Evolutionary conservation across 2,797 vertebrate genomes (phyloP).

Genomic region (Sciurus vulgaris): DNA sequence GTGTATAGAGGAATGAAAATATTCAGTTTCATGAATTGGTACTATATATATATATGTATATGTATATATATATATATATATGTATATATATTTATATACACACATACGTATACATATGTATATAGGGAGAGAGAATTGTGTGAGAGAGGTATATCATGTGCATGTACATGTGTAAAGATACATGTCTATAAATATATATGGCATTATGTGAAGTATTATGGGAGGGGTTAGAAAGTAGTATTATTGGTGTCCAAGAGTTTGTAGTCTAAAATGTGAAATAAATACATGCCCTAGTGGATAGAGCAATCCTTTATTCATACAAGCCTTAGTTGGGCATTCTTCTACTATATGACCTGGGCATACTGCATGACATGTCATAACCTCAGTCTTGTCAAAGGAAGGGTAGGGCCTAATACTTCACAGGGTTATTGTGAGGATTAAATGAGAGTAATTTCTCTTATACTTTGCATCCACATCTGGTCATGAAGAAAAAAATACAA

Average conservation of each 20-base stretch:
- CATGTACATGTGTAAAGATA: too few species aligned
- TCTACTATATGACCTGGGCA: background rate
- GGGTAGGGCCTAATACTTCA: background rate
- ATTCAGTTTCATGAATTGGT: background rate
- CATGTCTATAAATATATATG: background rate
- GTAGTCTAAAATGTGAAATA: background rate
- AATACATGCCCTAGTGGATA: background rate
- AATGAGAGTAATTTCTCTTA: background rate
- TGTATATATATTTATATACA: background rate
- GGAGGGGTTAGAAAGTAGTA: background rate
- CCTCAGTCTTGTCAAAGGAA: background rate
- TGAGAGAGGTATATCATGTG: too few species aligned
- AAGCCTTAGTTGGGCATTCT: background rate
- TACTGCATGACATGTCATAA: background rate
- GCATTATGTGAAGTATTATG: background rate
- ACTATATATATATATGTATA: too few species aligned
- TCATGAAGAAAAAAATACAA: background rate
- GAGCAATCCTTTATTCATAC: background rate
- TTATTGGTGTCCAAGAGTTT: background rate
- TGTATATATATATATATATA: too few species aligned
- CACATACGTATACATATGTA: too few species aligned
- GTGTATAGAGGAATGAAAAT: background rate
- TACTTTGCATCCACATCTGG: background rate
- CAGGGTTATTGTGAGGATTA: background rate
- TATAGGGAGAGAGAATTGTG: too few species aligned